Base-by-base conservation (phyloP, 2,888 invertebrate genomes). In the Anoplius nigerrimus region DNA sequence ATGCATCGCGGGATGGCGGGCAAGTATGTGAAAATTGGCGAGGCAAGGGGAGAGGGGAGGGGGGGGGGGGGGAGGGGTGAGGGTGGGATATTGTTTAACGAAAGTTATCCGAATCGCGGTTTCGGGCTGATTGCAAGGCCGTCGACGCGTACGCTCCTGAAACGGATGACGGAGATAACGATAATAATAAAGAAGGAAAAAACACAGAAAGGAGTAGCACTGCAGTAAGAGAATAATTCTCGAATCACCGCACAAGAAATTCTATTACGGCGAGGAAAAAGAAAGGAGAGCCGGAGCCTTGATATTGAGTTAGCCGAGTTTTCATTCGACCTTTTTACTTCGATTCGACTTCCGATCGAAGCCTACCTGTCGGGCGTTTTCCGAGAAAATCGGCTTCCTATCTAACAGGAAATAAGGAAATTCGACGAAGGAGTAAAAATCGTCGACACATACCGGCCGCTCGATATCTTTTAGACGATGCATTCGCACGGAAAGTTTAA, bases 171-270 rank as follows among this genome's bases (percentile, higher is more conserved):
- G 54, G 45, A 60, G 52, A 59, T 61, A 68, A 65, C 61, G 65
- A 71, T 71, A 65, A 65, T 63, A 16, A 66, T 34, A 48, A 20
- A 48, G 13, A 54, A 54, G 42, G 42, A 42, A 13, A 42, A 42
- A 13, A 13, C 42, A 55, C 58, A n/a, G 61, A 60, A 64, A 61
- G 27, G 63, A 63, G 67, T 68, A 71, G 67, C 68, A 64, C 65
- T 60, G 61, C 73, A 80, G 80, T 84, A 84, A 83, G 79, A 77
- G 82, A 84, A 84, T 84, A 84, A 84, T 84, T 84, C 83, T 79
- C 80, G 78, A 84, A 85, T 85, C 84, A 84, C 83, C 85, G 85
- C 84, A 83, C 84, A 83, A 86, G 85, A 86, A 87, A 86, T 87
- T 81, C 79, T 71, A 86, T 86, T 84, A 87, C 77, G 76, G 64